Evolutionary conservation across 2,888 invertebrate genomes (phyloP).

Genomic region (Rhamnusium bicolor): DNA sequence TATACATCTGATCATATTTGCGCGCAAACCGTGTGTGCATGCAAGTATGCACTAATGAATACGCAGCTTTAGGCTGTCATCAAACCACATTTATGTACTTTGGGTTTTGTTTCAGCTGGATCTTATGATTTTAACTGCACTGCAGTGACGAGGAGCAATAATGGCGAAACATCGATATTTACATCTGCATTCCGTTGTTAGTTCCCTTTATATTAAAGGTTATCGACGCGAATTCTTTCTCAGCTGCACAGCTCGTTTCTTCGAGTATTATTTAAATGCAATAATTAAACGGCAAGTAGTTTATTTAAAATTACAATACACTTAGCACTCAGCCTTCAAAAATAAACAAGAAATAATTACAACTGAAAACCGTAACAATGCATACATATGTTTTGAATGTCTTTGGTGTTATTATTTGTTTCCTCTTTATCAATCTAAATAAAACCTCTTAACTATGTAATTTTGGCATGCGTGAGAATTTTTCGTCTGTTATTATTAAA

Average conservation of each 20-base stretch:
- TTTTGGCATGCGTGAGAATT: conserved; percentile 60
- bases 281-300: conserved; percentile 18
- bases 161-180: not conserved
- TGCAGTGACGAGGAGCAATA: not conserved
- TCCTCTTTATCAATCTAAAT: conserved; percentile 65
- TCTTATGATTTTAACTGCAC: too few relatives aligned
- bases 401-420: conserved; percentile 56
- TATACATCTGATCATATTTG: too few relatives aligned
- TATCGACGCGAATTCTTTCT: not conserved
- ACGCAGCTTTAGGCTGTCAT: too few relatives aligned
- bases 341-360: conserved; percentile 24
- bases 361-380: conserved; percentile 21
- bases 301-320: conserved; percentile 14
- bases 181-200: not conserved
- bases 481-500: conserved; percentile 34
- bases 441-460: conserved; percentile 47
- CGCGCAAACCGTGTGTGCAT: too few relatives aligned
- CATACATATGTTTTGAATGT: conserved; percentile 55
- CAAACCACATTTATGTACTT: too few relatives aligned
- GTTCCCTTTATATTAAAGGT: too few relatives aligned
- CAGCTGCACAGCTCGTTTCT: not conserved
- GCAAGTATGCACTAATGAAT: too few relatives aligned
- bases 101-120: too few relatives aligned
- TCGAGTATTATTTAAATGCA: conserved; percentile 2
- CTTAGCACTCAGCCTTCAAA: conserved; percentile 20